Evolutionary conservation across 2,797 vertebrate species (phyloP), one percentile per base, ranked within the genome.

Genomic region (Percopsis omiscomaycus): DNA sequence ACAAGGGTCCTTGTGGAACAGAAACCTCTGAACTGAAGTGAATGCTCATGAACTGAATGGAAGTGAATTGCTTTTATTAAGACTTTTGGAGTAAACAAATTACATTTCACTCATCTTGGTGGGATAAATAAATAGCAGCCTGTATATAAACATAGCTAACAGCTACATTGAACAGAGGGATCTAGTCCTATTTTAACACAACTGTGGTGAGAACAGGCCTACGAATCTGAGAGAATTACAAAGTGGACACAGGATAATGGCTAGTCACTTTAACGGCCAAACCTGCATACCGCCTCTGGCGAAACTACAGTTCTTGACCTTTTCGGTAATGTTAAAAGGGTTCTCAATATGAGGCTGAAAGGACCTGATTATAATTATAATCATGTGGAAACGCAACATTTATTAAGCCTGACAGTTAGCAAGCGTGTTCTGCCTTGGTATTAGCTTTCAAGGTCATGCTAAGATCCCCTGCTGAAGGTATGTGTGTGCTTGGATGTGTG

Each of bases 381-480:
- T 62, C 52, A 15, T 22, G 29, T 5, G 54, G 42, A 14, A 67
- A 57, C 53, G 14, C 54, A 32, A 9, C 37, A 28, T 15, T 67
- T 49, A 9, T 2, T 22, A 6, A 3, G 11, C 6, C 15, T 13
- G 3, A 29, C 16, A 11, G 42, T 28, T 55, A 3, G 0, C 11
- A 51, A 22, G 37, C 54, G 30, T 16, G 51, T 57, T 65, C 15
- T 4, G 13, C 1, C 55, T 57, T 50, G 3, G 58, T 22, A 22
- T 46, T 46, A 30, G 44, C 30, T 55, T 53, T 64, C 28, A 49
- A 67, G 59, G 64, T 73, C 65, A 68, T 37, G 65, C 66, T 51
- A 46, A 71, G 64, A 32, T 29, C 11, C 27, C 55, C 30, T 53
- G 14, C 56, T 59, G 48, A 3, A 15, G 45, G 14, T 44, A 67